phyloP scores from a whole-genome alignment of 2,797 vertebrate genomes.

The Mormyrus hasselquistii region DNA sequence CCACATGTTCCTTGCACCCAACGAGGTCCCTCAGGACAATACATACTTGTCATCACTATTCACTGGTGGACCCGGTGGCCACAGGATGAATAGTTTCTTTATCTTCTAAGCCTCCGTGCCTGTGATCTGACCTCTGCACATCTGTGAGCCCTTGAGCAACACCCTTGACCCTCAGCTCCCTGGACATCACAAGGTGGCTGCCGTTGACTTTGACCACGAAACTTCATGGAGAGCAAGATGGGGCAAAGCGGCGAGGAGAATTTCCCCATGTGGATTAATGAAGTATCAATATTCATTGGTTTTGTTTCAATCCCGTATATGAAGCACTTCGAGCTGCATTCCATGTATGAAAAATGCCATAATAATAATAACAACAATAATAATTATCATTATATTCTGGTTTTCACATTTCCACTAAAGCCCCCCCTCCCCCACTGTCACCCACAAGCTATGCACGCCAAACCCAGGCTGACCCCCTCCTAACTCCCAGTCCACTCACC shows the following conservation, averaged over 20 bases:
- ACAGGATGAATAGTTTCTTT: background rate
- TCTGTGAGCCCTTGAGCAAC: background rate
- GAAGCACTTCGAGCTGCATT: background rate
- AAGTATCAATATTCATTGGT: background rate
- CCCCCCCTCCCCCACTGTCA: background rate
- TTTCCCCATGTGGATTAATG: background rate
- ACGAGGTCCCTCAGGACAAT: background rate
- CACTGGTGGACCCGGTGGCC: background rate
- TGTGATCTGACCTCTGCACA: background rate
- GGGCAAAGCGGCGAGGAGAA: background rate
- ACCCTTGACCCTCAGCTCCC: background rate
- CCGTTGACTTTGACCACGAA: background rate
- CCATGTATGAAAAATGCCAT: background rate
- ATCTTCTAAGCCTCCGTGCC: background rate
- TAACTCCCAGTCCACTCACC: conserved; percentile 45
- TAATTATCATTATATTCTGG: background rate
- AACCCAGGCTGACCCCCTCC: background rate
- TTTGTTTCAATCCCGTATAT: background rate
- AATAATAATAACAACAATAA: background rate
- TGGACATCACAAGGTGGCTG: background rate
- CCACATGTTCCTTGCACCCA: background rate
- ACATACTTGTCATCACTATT: background rate
- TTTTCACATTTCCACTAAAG: background rate
- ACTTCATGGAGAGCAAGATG: background rate
- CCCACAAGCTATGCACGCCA: background rate